Base-by-base conservation (phyloP, 2,113 vertebrate species). In the Dasypus novemcinctus region DNA sequence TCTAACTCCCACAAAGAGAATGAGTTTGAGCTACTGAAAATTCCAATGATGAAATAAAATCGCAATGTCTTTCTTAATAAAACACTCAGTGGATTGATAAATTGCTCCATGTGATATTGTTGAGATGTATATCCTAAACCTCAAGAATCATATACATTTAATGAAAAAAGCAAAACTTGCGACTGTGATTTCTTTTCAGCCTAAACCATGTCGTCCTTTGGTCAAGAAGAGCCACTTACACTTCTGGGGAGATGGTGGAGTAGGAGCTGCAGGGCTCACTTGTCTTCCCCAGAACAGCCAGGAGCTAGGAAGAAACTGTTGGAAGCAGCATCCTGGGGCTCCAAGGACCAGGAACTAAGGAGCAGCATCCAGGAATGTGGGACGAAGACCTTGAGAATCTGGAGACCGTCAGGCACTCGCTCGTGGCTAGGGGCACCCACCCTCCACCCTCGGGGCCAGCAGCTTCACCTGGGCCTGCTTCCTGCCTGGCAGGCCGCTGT, bases 161-260 rank as follows among this genome's bases (percentile, higher is more conserved):
- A 97, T 84, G 88, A 97, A 90, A 43, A 96, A 96, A 97, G 97
- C 88, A 95, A 95, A 97, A 89, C 81, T 96, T 97, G 94, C 80
- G 97, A 4, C 96, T 98, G 96, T 96, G 86, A 95, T 87, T 97
- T 98, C 96, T 95, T 98, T 97, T 94, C 57, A 38, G 78, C 38
- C 96, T 80, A 1, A 91, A 96, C 94, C 94, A 87, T 93, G 79
- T 95, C 97, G 94, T 97, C 79, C 95, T 97, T 97, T 68, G 87
- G 0, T 83, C 93, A 95, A 85, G 75, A 84, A 49, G 1, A 18
- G 31, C 11, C 36, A 95, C 84, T 41, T 76, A 93, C 36, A 97
- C 91, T 95, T 96, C 79, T 6, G 54, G 54, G 18, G 66, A 82
- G 81, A 96, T 92, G 87, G 84, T 31, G 91, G 96, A 52, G 90